phyloP scores from a whole-genome alignment of 2,888 invertebrate genomes.

The Schizotus pectinicornis region DNA sequence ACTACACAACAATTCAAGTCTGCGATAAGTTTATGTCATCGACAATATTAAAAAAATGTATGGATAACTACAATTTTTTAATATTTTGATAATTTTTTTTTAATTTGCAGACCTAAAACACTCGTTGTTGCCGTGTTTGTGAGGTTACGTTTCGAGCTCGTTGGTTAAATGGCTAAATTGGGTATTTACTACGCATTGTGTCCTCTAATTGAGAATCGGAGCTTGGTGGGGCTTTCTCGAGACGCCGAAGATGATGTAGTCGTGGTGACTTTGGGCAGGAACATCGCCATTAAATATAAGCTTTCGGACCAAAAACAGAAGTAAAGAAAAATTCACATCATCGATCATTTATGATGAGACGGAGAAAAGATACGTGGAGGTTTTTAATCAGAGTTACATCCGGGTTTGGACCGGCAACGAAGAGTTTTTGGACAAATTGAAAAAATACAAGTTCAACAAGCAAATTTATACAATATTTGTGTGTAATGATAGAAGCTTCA shows the following conservation, averaged over 20 bases:
- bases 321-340: conserved; percentile 73
- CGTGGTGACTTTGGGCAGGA: conserved; percentile 73
- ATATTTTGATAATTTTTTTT: too few relatives aligned
- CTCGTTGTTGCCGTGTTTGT: too few relatives aligned
- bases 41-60: too few relatives aligned
- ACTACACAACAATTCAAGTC: too few relatives aligned
- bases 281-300: conserved; percentile 77
- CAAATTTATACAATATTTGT: conserved; percentile 65
- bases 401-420: conserved; percentile 68
- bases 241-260: conserved; percentile 68
- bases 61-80: too few relatives aligned
- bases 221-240: conserved; percentile 70
- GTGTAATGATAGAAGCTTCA: conserved; percentile 62
- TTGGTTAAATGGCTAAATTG: conserved; percentile 77
- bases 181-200: conserved; percentile 73
- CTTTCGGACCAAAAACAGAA: conserved; percentile 77
- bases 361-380: conserved; percentile 66
- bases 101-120: too few relatives aligned
- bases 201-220: conserved; percentile 73
- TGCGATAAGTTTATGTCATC: too few relatives aligned
- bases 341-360: conserved; percentile 68
- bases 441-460: conserved; percentile 69
- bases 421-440: conserved; percentile 70
- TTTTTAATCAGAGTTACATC: conserved; percentile 70
- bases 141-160: too few relatives aligned